Evolutionary conservation across 1,140 invertebrate genomes (phyloP).

Genomic region (Atta colombica): DNA sequence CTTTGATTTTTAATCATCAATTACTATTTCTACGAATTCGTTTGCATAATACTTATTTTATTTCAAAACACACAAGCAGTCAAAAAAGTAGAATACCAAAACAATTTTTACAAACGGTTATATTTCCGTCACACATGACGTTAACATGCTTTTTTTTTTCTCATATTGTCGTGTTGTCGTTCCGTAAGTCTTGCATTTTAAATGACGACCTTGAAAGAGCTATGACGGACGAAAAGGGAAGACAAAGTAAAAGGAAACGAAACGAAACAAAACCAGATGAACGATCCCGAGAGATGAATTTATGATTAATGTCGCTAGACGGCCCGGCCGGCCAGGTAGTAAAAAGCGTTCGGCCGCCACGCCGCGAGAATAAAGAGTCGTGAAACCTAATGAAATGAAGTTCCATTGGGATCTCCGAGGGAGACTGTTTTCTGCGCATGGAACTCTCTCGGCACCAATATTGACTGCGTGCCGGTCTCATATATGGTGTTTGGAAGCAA

Average conservation of each 20-base stretch:
- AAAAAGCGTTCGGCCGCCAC: conserved; percentile 37
- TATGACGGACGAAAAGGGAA: not conserved
- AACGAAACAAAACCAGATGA: conserved; percentile 36
- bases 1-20: not conserved
- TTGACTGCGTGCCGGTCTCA: conserved; percentile 28
- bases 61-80: not conserved
- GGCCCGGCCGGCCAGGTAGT: not conserved
- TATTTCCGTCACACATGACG: not conserved
- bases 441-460: conserved; percentile 36
- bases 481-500: conserved; percentile 31
- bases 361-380: conserved; percentile 54
- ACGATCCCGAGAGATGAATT: conserved; percentile 53
- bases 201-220: conserved; percentile 7
- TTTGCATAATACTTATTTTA: not conserved
- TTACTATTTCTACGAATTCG: not conserved
- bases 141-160: not conserved
- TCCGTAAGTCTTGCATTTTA: not conserved
- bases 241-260: not conserved
- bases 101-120: not conserved
- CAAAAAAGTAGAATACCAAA: not conserved
- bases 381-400: conserved; percentile 66
- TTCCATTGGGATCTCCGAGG: conserved; percentile 41
- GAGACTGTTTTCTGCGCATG: conserved; percentile 18
- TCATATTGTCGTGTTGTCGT: not conserved
- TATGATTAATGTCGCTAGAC: conserved; percentile 63